These are phyloP conservation scores for Acridotheres tristis DNA, from an alignment of 2,797 vertebrate species.

Conservation along the genomic window DNA sequence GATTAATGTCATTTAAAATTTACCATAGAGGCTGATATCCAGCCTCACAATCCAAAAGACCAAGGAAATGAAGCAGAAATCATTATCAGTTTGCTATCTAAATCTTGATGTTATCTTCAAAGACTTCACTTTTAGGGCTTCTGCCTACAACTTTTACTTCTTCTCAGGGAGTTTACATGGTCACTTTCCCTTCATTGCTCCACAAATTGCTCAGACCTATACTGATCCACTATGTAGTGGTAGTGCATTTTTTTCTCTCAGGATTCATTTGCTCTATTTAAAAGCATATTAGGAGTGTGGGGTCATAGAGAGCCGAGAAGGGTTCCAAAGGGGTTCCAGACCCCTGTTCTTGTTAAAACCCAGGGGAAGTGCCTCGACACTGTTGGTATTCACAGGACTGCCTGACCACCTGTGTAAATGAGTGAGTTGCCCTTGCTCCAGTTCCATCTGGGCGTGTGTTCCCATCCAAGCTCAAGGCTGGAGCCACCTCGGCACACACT, in stretches of 20 bases:
- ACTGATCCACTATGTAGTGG: no score
- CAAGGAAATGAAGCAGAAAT: not conserved
- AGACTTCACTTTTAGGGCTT: not conserved
- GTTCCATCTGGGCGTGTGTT: accelerated
- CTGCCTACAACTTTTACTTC: not conserved
- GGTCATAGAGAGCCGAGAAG: not conserved
- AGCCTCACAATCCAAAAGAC: not conserved
- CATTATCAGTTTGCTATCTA: not conserved
- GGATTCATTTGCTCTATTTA: not conserved
- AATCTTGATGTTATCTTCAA: not conserved
- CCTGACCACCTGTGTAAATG: not conserved
- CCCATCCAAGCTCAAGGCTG: not conserved
- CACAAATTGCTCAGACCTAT: accelerated
- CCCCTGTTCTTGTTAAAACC: not conserved
- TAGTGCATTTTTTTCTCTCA: not conserved
- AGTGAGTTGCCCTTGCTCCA: not conserved
- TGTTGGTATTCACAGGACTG: not conserved
- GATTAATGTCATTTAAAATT: not conserved
- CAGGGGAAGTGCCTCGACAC: not conserved
- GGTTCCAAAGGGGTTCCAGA: not conserved
- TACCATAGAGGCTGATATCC: not conserved
- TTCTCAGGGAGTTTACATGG: not conserved
- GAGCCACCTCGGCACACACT: not conserved
- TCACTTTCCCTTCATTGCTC: not conserved
- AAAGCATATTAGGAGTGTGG: not conserved